Evolutionary conservation across 1,140 invertebrate species (phyloP).

Genomic region (Myzus persicae): DNA sequence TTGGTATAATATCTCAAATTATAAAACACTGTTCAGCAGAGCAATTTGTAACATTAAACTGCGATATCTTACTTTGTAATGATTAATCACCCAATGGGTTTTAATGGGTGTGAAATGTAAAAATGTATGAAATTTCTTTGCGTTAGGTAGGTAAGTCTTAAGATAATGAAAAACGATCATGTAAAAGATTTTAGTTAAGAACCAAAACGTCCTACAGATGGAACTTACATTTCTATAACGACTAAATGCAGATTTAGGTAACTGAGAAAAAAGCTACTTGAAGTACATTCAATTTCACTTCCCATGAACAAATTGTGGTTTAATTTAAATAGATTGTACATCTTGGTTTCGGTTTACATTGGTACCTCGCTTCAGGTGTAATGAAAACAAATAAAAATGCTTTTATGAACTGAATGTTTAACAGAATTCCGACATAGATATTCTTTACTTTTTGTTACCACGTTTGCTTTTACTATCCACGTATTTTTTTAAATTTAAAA

Average conservation of each 20-base stretch:
- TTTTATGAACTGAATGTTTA: slow-evolving; percentile 5
- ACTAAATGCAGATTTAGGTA: not conserved
- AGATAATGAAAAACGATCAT: not conserved
- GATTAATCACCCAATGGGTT: not conserved
- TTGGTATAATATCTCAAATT: not conserved
- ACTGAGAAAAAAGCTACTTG: not conserved
- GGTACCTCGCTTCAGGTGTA: not conserved
- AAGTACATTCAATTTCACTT: not conserved
- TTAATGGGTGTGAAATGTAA: not conserved
- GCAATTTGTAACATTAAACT: not conserved
- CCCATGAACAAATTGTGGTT: not conserved
- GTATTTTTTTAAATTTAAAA: not conserved
- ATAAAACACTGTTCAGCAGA: not conserved
- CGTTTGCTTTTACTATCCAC: not conserved
- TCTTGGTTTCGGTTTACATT: not conserved
- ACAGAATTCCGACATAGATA: not conserved
- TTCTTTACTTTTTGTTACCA: not conserved
- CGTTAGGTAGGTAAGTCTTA: no score
- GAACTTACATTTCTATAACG: not conserved
- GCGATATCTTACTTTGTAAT: not conserved
- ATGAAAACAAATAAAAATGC: not conserved
- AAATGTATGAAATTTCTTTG: not conserved
- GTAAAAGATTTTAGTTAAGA: not conserved
- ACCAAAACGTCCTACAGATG: not conserved
- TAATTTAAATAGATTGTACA: not conserved